A percentile compares a stretch with the other conserved stretches of the same genome.
These are phyloP conservation scores for Halocynthia aurantium DNA, from an alignment of 23 tunicate species.

Conservation along the genomic window DNA sequence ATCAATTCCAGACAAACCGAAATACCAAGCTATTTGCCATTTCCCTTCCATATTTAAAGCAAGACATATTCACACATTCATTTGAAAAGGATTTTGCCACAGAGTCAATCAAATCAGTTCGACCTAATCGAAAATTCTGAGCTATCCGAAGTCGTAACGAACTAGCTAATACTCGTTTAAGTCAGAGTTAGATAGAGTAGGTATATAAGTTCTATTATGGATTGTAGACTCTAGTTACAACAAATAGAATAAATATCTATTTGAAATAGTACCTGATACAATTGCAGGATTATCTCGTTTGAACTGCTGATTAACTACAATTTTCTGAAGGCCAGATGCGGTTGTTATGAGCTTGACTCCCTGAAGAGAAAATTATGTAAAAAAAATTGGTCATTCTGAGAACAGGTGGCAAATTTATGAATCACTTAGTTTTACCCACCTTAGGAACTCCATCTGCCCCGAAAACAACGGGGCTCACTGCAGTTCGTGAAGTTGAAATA, in stretches of 20 bases:
- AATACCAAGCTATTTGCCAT: no score
- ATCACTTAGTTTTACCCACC: not conserved
- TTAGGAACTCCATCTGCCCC: constrained; percentile 26
- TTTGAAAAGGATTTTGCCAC: no score
- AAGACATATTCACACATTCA: no score
- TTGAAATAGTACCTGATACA: constrained; percentile 8
- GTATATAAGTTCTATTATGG: no score
- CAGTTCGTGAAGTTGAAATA: not conserved
- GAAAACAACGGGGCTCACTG: constrained; percentile 15
- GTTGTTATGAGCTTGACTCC: constrained; percentile 57
- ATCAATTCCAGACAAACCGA: no score
- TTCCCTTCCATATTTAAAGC: no score
- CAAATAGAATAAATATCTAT: not conserved
- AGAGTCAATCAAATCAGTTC: no score
- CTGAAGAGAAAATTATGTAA: constrained; percentile 15
- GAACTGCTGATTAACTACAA: constrained; percentile 49
- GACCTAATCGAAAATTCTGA: no score
- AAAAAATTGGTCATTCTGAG: not conserved
- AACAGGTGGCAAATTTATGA: not conserved
- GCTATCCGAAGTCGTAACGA: no score
- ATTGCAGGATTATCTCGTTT: not conserved
- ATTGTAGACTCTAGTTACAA: no score
- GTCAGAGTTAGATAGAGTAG: no score
- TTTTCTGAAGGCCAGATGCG: constrained; percentile 50
- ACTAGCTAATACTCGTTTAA: no score